Evolutionary conservation across 2,797 vertebrate species (phyloP), one percentile per base, ranked within the genome.

Genomic region (Acridotheres tristis): DNA sequence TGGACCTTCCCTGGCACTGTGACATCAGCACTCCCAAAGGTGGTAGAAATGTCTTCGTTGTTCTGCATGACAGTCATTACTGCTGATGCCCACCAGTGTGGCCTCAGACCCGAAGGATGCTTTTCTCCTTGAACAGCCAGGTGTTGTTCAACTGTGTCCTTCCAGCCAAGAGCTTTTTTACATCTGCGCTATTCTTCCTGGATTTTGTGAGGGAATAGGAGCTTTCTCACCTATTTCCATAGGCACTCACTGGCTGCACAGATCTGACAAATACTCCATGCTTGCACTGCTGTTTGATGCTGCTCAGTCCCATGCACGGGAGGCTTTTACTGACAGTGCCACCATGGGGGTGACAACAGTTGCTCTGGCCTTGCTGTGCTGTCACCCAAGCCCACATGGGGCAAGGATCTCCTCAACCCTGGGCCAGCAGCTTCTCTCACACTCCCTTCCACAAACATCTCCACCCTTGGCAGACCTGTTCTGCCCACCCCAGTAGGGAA

Each of bases 291-390:
- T 62, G 48, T 43, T 32, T 32, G 61, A 5, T 77, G 45, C 48
- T 53, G 62, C 83, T 77, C 17, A 5, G 2, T 10, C 36, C 5
- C 0, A 0, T 10, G 22, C 47, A 12, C 1, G 1, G 63, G 68
- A 80, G 48, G 61, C 50, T 67, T 73, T 83, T 68, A 21, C 69
- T 68, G 76, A 19, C 50, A n/a, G 65, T 26, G 42, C 69, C 53
- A 0, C 48, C 16, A 2, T 3, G 5, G 20, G 20, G 29, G 13
- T 50, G 53, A 32, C 51, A 53, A 20, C 43, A 15, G 38, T 4
- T n/a, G 30, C 48, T n/a, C 38, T 54, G 36, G 21, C 47, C 85
- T 75, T 58, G 27, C 71, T 78, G 26, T 1, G 1, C 68, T n/a
- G 38, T 36, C 58, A 29, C 36, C 20, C 3, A 3, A 53, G 47